Evolutionary conservation across 2,113 vertebrate species (phyloP).

Genomic region (Callopanchax toddi): DNA sequence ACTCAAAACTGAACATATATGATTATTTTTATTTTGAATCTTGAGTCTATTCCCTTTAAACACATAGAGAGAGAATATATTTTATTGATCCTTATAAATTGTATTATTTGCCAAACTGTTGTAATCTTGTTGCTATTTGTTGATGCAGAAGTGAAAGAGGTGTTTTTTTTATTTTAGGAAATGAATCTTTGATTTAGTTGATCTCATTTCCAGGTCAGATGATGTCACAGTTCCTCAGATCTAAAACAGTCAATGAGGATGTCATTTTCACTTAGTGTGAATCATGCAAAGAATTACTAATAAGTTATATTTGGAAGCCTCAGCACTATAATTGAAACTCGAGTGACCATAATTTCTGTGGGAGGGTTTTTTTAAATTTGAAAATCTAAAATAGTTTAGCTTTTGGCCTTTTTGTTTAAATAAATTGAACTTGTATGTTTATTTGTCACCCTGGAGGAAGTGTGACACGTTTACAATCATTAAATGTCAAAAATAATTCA

Average conservation of each 20-base stretch:
- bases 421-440: too few species aligned
- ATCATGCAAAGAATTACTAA: slow-evolving; percentile 11
- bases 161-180: slow-evolving; percentile 19
- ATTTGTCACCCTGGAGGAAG: too few species aligned
- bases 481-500: too few species aligned
- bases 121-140: neutral
- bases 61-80: too few species aligned
- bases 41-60: too few species aligned
- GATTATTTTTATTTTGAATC: too few species aligned
- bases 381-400: too few species aligned
- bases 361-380: neutral
- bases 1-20: too few species aligned
- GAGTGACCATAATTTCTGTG: neutral
- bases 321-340: slow-evolving; percentile 8
- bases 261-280: slow-evolving; percentile 20
- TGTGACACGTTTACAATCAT: too few species aligned
- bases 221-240: slow-evolving; percentile 15
- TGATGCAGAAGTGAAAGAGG: neutral
- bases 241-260: slow-evolving; percentile 15
- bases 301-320: slow-evolving; percentile 17
- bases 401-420: too few species aligned
- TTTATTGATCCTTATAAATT: too few species aligned
- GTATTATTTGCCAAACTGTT: too few species aligned
- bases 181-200: slow-evolving; percentile 29
- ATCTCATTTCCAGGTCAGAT: slow-evolving; percentile 14